Conservation (phyloP, 2,113 vertebrate genomes). For the Motacilla alba region DNA sequence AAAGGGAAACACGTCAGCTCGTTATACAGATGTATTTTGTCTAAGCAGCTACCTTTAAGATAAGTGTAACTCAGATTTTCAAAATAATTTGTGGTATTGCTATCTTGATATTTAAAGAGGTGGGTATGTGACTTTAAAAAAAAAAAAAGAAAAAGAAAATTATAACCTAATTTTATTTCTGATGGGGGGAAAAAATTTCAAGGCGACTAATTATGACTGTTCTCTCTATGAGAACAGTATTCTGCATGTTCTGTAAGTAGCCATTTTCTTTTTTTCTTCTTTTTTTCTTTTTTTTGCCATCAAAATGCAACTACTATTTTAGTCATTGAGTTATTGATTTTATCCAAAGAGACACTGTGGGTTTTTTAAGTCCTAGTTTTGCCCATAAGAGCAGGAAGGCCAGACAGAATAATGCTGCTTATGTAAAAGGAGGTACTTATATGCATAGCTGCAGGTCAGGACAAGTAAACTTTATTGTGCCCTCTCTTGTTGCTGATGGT, state of each 20-base stretch:
- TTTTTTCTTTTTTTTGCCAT: neutral
- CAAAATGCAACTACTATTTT: neutral
- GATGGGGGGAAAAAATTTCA: neutral
- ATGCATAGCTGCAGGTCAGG: slow-evolving; percentile 30
- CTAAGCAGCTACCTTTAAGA: neutral
- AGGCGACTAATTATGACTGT: neutral
- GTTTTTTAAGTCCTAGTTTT: neutral
- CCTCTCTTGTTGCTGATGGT: slow-evolving; percentile 23
- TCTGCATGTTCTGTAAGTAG: neutral
- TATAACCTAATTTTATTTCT: neutral
- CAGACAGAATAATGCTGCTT: slow-evolving; percentile 1
- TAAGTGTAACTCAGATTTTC: neutral
- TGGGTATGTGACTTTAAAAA: neutral
- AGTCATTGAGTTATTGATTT: neutral
- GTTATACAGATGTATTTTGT: neutral
- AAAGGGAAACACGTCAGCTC: neutral
- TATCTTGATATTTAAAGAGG: neutral
- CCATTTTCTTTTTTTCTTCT: neutral
- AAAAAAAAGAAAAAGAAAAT: neutral
- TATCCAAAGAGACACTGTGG: neutral
- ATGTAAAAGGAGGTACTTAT: neutral
- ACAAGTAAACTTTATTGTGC: slow-evolving; percentile 44
- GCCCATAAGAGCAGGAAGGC: neutral
- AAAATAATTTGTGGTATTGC: neutral
- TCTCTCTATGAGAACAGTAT: neutral